phyloP scores from a whole-genome alignment of 2,797 vertebrate species.

The Neostethus bicornis region DNA sequence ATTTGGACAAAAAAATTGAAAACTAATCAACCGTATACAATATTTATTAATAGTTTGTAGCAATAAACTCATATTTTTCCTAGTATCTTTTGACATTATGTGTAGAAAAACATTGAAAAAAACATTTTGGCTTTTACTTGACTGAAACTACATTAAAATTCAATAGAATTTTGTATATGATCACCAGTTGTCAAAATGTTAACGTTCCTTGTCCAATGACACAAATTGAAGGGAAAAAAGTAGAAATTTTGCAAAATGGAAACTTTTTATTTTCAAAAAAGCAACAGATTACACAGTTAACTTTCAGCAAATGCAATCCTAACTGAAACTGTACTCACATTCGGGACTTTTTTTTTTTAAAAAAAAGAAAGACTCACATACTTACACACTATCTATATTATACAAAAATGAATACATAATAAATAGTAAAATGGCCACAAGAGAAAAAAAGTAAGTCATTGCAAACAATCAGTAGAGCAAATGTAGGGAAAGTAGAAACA shows the following conservation, averaged over 20 bases:
- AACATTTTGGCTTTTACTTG: neutral
- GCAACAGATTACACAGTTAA: conserved; percentile 99
- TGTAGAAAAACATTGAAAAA: too few relatives aligned
- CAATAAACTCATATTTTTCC: too few relatives aligned
- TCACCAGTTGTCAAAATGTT: conserved; percentile 3
- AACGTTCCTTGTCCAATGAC: conserved; percentile 49
- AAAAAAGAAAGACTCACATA: conserved; percentile 99
- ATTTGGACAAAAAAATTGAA: too few relatives aligned
- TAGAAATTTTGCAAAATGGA: conserved; percentile 87
- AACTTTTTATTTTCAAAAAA: conserved; percentile 99
- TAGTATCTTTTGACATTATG: neutral
- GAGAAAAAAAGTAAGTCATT: conserved; percentile 92
- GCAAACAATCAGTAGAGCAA: conserved; percentile 97
- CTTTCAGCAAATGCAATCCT: conserved; percentile 99
- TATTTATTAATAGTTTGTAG: too few relatives aligned
- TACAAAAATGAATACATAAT: conserved; percentile 98
- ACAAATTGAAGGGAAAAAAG: conserved; percentile 45
- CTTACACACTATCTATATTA: conserved; percentile 97
- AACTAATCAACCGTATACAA: too few relatives aligned
- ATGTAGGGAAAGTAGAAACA: conserved; percentile 99
- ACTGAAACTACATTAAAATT: conserved; percentile 13
- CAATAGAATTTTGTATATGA: neutral
- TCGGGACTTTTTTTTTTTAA: conserved; percentile 98
- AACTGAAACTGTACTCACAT: conserved; percentile 99
- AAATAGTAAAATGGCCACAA: conserved; percentile 94